phyloP scores from a whole-genome alignment of 92 coral and sea anemone genomes.

The Bergia puertoricense region DNA sequence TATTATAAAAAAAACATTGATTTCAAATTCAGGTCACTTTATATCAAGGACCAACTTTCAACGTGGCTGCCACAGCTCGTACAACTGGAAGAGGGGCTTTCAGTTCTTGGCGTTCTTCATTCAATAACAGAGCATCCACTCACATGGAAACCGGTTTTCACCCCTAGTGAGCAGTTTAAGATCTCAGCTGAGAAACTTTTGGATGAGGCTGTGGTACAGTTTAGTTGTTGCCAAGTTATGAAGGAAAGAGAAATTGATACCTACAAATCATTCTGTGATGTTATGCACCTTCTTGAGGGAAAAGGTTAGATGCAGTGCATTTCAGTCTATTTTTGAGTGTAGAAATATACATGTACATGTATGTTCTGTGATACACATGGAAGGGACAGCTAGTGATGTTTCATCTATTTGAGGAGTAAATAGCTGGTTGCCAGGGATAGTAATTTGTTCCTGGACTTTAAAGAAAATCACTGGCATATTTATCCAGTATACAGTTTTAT shows the following conservation, averaged over 20 bases:
- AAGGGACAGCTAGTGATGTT: neutral
- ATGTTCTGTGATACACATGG: slow-evolving; percentile 8
- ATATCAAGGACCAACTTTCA: slow-evolving; percentile 45
- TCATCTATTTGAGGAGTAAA: neutral
- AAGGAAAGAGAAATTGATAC: slow-evolving; percentile 47
- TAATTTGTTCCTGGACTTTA: neutral
- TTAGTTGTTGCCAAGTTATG: slow-evolving; percentile 30
- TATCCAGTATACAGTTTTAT: neutral
- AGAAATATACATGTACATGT: too few relatives aligned
- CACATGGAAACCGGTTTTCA: slow-evolving; percentile 36
- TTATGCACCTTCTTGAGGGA: slow-evolving; percentile 41
- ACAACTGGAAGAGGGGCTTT: slow-evolving; percentile 51
- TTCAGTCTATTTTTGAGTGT: neutral
- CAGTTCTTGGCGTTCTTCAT: slow-evolving; percentile 37
- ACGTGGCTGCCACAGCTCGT: slow-evolving; percentile 39
- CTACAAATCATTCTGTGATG: slow-evolving; percentile 40
- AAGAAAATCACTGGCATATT: neutral
- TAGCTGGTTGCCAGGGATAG: slow-evolving; percentile 1
- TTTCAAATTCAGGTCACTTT: slow-evolving; percentile 44
- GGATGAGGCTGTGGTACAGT: slow-evolving; percentile 41
- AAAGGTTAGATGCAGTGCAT: slow-evolving; percentile 25
- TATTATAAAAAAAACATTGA: neutral
- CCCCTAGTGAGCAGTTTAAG: slow-evolving; percentile 23
- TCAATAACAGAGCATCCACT: slow-evolving; percentile 37
- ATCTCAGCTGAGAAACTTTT: slow-evolving; percentile 43